Conservation (phyloP, 2,888 invertebrate species). For the Hirtodrosophila duncani region DNA sequence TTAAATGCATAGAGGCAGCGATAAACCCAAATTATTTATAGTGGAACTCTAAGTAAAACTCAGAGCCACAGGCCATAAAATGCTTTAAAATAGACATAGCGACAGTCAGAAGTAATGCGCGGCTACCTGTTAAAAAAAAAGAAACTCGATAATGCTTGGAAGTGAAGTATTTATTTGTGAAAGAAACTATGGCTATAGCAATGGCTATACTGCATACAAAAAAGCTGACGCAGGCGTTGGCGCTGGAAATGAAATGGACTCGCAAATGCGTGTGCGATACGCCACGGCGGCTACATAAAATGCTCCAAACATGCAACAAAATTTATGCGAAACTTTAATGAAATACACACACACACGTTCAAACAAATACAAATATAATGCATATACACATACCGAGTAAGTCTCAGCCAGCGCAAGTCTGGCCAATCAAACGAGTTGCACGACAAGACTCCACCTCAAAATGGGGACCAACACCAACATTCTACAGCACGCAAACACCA, state of each 20-base stretch:
- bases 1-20: constrained; percentile 53
- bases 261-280: too few relatives aligned
- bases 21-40: constrained; percentile 66
- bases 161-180: constrained; percentile 17
- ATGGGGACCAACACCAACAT: constrained; percentile 54
- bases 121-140: constrained; percentile 34
- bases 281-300: too few relatives aligned
- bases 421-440: constrained; percentile 54
- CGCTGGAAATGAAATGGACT: constrained; percentile 62
- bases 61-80: constrained; percentile 26
- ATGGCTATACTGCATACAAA: neutral
- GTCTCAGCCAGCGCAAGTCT: constrained; percentile 4
- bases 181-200: constrained; percentile 29
- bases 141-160: neutral
- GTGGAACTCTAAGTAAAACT: constrained; percentile 54
- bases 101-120: constrained; percentile 21
- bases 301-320: constrained; percentile 68
- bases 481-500: constrained; percentile 25
- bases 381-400: neutral
- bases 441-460: constrained; percentile 66
- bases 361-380: constrained; percentile 8
- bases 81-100: constrained; percentile 51
- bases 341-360: constrained; percentile 35
- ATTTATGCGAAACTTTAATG: constrained; percentile 71
- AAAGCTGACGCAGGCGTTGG: neutral